phyloP scores from a whole-genome alignment of 2,797 vertebrate species.

The Taenioides sp. region DNA sequence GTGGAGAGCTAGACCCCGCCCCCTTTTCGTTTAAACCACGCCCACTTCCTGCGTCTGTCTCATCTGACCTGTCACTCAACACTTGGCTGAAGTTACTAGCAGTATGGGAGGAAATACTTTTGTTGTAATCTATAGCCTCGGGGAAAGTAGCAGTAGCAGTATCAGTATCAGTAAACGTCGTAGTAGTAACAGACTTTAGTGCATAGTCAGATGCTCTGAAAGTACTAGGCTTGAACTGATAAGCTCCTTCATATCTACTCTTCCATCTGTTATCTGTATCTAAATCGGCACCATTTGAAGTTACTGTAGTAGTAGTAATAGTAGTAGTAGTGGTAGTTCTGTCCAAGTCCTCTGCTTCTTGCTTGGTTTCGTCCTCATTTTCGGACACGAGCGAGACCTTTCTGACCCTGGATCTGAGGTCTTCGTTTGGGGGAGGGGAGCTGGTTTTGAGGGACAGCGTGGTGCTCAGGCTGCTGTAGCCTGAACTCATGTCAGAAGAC shows the following conservation, averaged over 20 bases:
- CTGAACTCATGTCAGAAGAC: slow-evolving; percentile 54
- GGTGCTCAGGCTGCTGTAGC: slow-evolving; percentile 64
- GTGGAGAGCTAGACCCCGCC: slow-evolving; percentile 55
- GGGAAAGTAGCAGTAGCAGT: slow-evolving; percentile 25
- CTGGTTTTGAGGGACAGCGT: slow-evolving; percentile 65
- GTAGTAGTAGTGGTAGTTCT: not conserved
- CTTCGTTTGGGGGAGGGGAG: slow-evolving; percentile 28
- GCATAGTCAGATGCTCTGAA: not conserved
- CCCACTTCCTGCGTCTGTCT: slow-evolving; percentile 37
- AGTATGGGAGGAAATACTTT: slow-evolving; percentile 12
- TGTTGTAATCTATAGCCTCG: slow-evolving; percentile 24
- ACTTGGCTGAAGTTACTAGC: slow-evolving; percentile 37
- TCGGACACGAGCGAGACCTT: slow-evolving; percentile 77
- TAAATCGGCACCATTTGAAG: slow-evolving; percentile 6
- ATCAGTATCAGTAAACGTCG: slow-evolving; percentile 12
- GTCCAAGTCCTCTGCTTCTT: not conserved
- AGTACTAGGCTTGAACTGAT: slow-evolving; percentile 27
- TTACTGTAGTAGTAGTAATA: not conserved
- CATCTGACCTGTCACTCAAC: slow-evolving; percentile 42
- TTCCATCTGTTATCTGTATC: slow-evolving; percentile 40
- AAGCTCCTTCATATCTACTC: slow-evolving; percentile 49
- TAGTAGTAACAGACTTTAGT: not conserved
- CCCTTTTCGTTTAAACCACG: slow-evolving; percentile 36
- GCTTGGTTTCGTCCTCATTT: not conserved
- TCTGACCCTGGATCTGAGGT: slow-evolving; percentile 64